phyloP scores from a whole-genome alignment of 2,797 vertebrate genomes.

The Galaxias olidus region DNA sequence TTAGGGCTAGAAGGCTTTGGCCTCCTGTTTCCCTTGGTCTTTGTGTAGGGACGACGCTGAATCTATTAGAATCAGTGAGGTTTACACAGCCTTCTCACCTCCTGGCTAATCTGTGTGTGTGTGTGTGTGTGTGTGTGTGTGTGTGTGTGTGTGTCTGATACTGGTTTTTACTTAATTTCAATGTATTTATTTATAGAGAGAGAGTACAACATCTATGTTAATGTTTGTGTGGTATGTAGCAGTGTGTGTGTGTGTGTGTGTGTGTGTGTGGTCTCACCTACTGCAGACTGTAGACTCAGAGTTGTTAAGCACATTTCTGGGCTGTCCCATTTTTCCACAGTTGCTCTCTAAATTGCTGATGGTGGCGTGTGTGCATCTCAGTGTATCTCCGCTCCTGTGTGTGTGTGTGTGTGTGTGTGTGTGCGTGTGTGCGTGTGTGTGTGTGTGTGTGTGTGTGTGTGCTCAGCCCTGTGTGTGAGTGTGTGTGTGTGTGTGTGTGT shows the following conservation, averaged over 20 bases:
- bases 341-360: constrained; percentile 6
- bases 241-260: background rate
- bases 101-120: background rate
- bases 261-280: constrained; percentile 1
- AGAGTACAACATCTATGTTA: background rate
- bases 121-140: background rate
- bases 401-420: background rate
- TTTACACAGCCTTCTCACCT: background rate
- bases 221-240: background rate
- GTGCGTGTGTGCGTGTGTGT: background rate
- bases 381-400: background rate
- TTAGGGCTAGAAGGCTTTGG: background rate
- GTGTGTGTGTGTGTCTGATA: background rate
- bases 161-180: too few relatives aligned
- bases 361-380: background rate
- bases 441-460: background rate
- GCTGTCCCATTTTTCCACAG: background rate
- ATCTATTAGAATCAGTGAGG: background rate
- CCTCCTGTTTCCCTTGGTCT: too few relatives aligned
- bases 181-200: too few relatives aligned
- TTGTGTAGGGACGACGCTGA: background rate
- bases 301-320: constrained; percentile 1
- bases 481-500: too few relatives aligned
- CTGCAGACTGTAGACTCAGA: background rate
- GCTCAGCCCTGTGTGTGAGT: background rate